A percentile compares a stretch with the other conserved stretches of the same genome.
These are phyloP conservation scores for Diplazon laetatorius DNA, from an alignment of 2,888 invertebrate species.

Conservation along the genomic window DNA sequence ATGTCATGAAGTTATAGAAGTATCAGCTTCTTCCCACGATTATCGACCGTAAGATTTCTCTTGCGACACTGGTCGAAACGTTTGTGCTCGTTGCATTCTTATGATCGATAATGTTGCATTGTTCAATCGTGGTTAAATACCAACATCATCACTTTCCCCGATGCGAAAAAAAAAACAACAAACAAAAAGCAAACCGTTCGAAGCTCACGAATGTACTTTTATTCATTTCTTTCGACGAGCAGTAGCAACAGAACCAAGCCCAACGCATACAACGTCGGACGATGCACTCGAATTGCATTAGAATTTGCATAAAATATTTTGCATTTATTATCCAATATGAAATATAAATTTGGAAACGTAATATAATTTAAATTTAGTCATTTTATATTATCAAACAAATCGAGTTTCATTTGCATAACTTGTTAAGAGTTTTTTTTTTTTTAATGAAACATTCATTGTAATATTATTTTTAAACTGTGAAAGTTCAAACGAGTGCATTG, in stretches of 20 bases:
- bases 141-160: not conserved
- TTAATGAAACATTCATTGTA: no score
- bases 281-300: not conserved
- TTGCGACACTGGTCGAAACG: not conserved
- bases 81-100: conserved; percentile 22
- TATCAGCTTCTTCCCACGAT: not conserved
- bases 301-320: no score
- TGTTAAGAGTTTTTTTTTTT: no score
- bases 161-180: conserved; percentile 25
- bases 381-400: no score
- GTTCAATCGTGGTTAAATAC: conserved; percentile 18
- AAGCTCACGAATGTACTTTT: conserved; percentile 6
- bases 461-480: no score
- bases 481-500: no score
- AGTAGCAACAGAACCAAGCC: not conserved
- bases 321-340: no score
- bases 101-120: conserved; percentile 44
- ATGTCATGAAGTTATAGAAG: no score
- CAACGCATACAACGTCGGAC: not conserved
- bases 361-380: no score
- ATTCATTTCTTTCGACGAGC: not conserved
- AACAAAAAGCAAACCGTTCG: not conserved
- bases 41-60: conserved; percentile 26
- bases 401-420: no score
- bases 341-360: no score